Percentiles rank a stretch among this genome's conserved stretches.
phyloP scores from a whole-genome alignment of 2,113 vertebrate genomes.

The Microcebus tavaratra region DNA sequence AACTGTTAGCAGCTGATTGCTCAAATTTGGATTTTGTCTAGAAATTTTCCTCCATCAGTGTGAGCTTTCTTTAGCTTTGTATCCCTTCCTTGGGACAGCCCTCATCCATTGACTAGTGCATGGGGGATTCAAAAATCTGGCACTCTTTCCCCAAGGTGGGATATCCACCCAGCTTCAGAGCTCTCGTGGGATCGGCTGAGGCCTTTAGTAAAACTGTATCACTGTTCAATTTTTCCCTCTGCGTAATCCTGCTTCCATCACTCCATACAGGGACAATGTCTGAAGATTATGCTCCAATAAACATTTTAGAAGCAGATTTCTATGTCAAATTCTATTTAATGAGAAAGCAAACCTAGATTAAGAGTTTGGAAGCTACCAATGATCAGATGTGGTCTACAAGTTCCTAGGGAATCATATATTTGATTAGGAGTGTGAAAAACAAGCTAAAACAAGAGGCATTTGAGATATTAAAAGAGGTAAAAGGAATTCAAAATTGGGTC shows the following conservation, averaged over 20 bases:
- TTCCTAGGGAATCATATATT: neutral
- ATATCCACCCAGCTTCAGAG: neutral
- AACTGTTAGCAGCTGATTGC: neutral
- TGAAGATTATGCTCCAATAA: neutral
- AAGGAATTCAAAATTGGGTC: neutral
- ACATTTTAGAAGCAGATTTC: neutral
- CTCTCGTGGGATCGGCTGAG: neutral
- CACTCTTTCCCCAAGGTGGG: neutral
- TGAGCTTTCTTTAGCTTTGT: neutral
- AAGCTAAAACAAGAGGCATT: neutral
- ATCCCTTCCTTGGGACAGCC: neutral
- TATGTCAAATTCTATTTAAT: neutral
- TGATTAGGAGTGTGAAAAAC: neutral
- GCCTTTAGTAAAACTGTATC: neutral
- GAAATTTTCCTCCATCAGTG: neutral
- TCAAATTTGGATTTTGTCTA: neutral
- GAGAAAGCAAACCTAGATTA: neutral
- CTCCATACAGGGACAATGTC: neutral
- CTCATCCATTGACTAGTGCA: neutral
- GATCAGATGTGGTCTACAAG: neutral
- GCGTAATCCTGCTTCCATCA: neutral
- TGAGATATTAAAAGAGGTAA: neutral
- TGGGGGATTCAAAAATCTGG: neutral
- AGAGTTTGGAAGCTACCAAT: neutral
- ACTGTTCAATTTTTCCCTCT: neutral